These are phyloP conservation scores for Holothuria leucospilota DNA, from an alignment of 53 echinoderm and acorn worm species.

Conservation along the genomic window DNA sequence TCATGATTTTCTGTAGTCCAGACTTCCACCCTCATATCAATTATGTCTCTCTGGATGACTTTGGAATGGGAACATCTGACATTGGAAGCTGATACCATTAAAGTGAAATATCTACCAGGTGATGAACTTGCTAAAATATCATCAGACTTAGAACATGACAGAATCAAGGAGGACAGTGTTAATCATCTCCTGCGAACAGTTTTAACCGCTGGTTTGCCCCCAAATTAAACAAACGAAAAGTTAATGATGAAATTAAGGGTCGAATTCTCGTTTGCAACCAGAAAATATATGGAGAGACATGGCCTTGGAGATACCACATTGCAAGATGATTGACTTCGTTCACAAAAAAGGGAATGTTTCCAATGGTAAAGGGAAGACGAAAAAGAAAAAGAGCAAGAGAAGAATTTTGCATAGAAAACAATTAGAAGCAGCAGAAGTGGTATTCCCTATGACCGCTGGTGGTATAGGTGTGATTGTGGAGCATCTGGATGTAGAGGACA, in stretches of 20 bases:
- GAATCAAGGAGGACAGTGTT: constrained; percentile 44
- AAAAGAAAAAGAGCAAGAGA: constrained; percentile 33
- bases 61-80: constrained; percentile 76
- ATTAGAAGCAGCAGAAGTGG: background rate
- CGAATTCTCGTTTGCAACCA: constrained; percentile 85
- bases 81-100: constrained; percentile 96
- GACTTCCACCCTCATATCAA: constrained; percentile 92
- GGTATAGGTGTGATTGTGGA: background rate
- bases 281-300: constrained; percentile 95
- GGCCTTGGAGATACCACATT: constrained; percentile 60
- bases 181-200: constrained; percentile 77
- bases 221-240: constrained; percentile 17
- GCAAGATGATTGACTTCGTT: background rate
- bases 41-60: constrained; percentile 84
- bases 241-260: constrained; percentile 47
- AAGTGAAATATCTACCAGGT: constrained; percentile 97
- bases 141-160: constrained; percentile 66
- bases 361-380: background rate
- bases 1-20: constrained; percentile 34
- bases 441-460: background rate
- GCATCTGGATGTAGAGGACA: background rate
- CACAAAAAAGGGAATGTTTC: background rate
- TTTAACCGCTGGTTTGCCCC: constrained; percentile 60
- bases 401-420: constrained; percentile 14
- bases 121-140: constrained; percentile 86